Evolutionary conservation across 1,140 invertebrate species (phyloP), one percentile per base, ranked within the genome.

Genomic region (Drosophila sulfurigaster): DNA sequence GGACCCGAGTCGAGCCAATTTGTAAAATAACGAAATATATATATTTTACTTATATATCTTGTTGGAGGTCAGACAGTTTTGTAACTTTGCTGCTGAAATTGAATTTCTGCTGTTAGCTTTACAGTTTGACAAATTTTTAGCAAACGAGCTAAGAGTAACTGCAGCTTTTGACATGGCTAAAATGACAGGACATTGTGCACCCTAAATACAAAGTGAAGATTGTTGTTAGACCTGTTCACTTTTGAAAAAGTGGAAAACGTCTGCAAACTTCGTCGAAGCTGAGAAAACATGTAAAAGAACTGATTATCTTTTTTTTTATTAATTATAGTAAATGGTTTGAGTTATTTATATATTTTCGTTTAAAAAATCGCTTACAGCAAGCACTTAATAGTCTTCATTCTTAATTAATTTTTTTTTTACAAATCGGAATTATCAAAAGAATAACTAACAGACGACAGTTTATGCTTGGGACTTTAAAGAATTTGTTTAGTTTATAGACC

Each of bases 81-180:
- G 78, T 70, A 60, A 56, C 62, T 63, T 81, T 70, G 69, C 71
- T 69, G 79, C 64, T 72, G 70, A 87, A 88, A 88, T 89, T 83
- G 85, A 89, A 89, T 89, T 88, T 88, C 8, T 72, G 64, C 67
- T 75, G 67, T 83, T 76, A 75, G 70, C 77, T 81, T 80, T 78
- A 64, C 76, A 81, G 73, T 89, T 88, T 88, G 83, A 88, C 83
- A 88, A 88, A 89, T 88, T 89, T 72, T 51, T 41, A 54, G 64
- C 69, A 78, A 70, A 62, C 70, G 52, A 76, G 80, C 77, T 70
- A 78, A 88, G 73, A 82, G 79, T 73, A 73, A 80, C 58, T 69
- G 66, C 76, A 87, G 60, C 41, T 32, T n/a, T 67, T 59, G 67
- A 69, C 58, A 62, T 28, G 41, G 41, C 49, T 32, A 67, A 38